Conservation (phyloP, 1,140 invertebrate genomes). For the Polypedilum pembai region DNA sequence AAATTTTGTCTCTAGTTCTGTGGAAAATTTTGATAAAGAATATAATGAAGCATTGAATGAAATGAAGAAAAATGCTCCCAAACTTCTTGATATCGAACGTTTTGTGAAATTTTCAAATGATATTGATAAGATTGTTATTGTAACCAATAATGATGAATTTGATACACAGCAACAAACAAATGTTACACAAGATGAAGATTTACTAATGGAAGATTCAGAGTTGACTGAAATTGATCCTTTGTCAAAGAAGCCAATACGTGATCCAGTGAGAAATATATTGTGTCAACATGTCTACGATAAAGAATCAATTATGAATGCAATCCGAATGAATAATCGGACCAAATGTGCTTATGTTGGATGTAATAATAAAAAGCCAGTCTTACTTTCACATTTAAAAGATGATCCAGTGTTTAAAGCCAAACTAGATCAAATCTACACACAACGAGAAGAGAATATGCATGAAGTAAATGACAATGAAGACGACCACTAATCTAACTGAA, state of each 20-base stretch:
- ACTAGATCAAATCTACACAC: neutral
- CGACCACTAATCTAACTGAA: too few relatives aligned
- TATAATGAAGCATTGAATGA: neutral
- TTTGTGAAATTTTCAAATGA: neutral
- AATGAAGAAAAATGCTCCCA: neutral
- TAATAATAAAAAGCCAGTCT: neutral
- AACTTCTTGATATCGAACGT: neutral
- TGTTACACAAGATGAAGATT: neutral
- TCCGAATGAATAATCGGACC: neutral
- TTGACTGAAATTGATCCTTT: conserved; percentile 6
- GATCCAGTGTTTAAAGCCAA: neutral
- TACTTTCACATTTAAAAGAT: neutral
- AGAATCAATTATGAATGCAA: neutral
- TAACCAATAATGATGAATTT: neutral
- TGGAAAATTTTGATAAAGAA: neutral
- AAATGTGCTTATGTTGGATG: conserved; percentile 24
- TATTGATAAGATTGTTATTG: neutral
- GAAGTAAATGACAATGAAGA: neutral
- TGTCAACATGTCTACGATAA: conserved; percentile 28
- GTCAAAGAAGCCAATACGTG: neutral
- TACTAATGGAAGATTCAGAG: neutral
- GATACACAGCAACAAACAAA: neutral
- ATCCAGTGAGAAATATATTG: conserved; percentile 1
- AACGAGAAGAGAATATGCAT: neutral
- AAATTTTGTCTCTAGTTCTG: neutral